phyloP scores from a whole-genome alignment of 2,113 vertebrate species.

The Pelecanus crispus region DNA sequence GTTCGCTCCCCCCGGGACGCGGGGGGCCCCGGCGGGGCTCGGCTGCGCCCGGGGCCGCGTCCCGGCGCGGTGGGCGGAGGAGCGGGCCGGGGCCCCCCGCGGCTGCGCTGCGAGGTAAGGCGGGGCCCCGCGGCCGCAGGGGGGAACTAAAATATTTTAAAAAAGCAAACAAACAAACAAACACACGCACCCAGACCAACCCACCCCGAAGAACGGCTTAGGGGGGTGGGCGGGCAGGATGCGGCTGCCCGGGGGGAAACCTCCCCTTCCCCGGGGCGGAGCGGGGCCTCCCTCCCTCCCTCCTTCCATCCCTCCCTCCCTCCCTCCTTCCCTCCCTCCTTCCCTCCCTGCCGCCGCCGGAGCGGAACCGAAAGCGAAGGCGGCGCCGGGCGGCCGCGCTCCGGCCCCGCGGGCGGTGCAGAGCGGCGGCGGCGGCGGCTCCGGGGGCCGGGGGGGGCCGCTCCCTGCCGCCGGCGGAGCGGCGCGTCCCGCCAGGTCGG shows the following conservation, averaged over 20 bases:
- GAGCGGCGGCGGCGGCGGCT: background rate
- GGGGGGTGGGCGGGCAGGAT: background rate
- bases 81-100: background rate
- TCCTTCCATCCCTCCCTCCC: background rate
- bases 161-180: background rate
- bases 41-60: background rate
- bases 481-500: background rate
- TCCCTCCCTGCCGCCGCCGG: background rate
- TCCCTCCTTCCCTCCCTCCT: background rate
- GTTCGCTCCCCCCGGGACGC: background rate
- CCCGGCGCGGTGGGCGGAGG: too few species aligned
- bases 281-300: constrained; percentile 14
- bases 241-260: background rate
- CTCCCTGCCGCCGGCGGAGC: background rate
- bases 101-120: background rate
- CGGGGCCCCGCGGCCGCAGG: background rate
- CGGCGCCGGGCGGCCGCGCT: background rate
- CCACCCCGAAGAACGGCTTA: background rate
- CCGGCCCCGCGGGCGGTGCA: background rate
- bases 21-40: background rate
- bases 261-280: constrained; percentile 52
- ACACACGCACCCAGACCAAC: too few species aligned
- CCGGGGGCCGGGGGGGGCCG: background rate
- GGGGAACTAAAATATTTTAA: background rate
- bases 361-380: constrained; percentile 50